These are phyloP conservation scores for Amiota communis DNA, from an alignment of 2,888 invertebrate species.

Conservation along the genomic window DNA sequence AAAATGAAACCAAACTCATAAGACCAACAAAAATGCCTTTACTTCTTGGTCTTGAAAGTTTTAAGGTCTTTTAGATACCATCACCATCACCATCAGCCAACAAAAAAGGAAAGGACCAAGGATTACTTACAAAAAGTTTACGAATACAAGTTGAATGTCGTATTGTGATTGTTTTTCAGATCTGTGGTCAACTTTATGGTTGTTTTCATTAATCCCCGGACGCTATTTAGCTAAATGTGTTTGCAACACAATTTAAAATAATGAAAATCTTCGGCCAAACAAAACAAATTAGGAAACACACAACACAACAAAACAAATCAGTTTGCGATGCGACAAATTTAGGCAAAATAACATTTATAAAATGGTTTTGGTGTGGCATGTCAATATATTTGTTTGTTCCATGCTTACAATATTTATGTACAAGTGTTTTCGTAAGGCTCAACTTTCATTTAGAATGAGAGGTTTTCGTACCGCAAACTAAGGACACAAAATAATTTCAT, in stretches of 20 bases:
- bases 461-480: too few relatives aligned
- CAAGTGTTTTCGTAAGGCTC: too few relatives aligned
- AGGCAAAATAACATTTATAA: background rate
- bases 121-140: background rate
- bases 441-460: too few relatives aligned
- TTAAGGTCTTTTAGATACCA: constrained; percentile 38
- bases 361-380: background rate
- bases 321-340: background rate
- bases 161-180: constrained; percentile 57
- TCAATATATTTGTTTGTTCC: background rate
- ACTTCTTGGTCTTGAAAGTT: constrained; percentile 11
- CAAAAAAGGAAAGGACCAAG: constrained; percentile 3
- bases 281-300: constrained; percentile 4
- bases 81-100: background rate
- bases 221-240: constrained; percentile 53
- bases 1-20: constrained; percentile 10
- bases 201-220: constrained; percentile 54
- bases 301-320: background rate
- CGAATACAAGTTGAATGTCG: constrained; percentile 46
- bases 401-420: too few relatives aligned
- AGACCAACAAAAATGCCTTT: background rate
- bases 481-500: too few relatives aligned
- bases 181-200: constrained; percentile 43
- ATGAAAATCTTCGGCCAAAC: constrained; percentile 41
- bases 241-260: constrained; percentile 51